Evolutionary conservation across 2,888 invertebrate genomes (phyloP), one percentile per base, ranked within the genome.

Genomic region (Congeria kusceri): DNA sequence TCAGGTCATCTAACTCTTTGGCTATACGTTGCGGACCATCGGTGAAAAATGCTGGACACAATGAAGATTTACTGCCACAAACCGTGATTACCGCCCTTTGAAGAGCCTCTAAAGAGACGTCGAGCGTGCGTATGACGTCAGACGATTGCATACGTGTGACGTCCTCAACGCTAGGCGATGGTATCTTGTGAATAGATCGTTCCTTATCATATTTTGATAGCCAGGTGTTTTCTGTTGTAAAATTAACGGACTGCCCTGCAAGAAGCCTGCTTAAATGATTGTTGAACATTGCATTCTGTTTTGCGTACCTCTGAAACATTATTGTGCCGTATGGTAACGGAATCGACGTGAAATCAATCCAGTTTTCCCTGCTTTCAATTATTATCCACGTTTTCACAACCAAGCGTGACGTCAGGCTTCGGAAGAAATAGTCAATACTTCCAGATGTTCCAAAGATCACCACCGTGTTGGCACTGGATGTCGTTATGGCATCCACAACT

Each of bases 31-130:
- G 53, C 1, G 74, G 57, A 3, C 86, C 85, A 9, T 29, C 62
- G 0, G 67, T 58, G 3, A 83, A 70, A 66, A 91, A 80, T 13
- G 59, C 32, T 7, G 76, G 53, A 71, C 91, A 91, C 7, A 87
- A 62, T 4, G 59, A 44, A 7, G 29, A 47, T 27, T 62, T 47
- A 29, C 65, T 61, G 0, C 81, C 83, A 69, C 91, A 91, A 0
- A 77, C 63, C 18, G 29, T 46, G 9, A 49, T 61, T 53, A 85
- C 83, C 13, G 83, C 65, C 0, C 69, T 66, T 53, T 88, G 83
- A 7, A 89, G 27, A 1, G 85, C 84, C 61, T 89, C 88, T 5
- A 90, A 68, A 3, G 86, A 65, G 3, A 88, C 66, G 67, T 90
- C 90, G 3, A 88, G 86, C 0, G 82, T 76, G 29, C 73, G 57